Base-by-base conservation (phyloP, 2,797 vertebrate genomes). In the Eurystomus glaucurus region DNA sequence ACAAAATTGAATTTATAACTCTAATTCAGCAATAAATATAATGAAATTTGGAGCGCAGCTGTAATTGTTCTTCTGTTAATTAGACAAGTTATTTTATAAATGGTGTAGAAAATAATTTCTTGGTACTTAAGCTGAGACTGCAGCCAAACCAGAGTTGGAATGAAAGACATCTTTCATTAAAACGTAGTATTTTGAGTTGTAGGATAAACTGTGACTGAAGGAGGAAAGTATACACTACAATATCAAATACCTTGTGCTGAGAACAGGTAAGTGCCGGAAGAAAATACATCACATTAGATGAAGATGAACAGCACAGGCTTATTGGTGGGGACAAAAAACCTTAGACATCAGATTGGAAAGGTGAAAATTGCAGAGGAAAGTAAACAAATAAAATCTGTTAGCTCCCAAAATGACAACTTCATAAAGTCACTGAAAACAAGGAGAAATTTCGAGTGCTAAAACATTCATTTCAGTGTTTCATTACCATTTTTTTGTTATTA, bases 31-130 rank as follows among this genome's bases (percentile, higher is more conserved):
- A 76, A 76, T 86, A 90, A 86, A 58, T 82, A n/a, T 51, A 78
- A 86, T 81, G 54, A 82, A 86, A 82, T 87, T 61, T 66, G 72
- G n/a, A 65, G n/a, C 39, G 21, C 1, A 16, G 51, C 22, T 76
- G 29, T 84, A 84, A 79, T 62, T 72, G 39, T 60, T 58, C 57
- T 58, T 58, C 70, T 45, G 2, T 75, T 90, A 88, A 91, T 96
- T 68, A 80, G 92, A 83, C 15, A 50, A 71, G 23, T 70, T 88
- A 43, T 65, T 80, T 91, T 85, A 75, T 75, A 91, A 94, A 85
- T 71, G 69, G 45, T 41, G 60, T 60, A 85, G 78, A 70, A 90
- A 90, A 28, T 25, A 0, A 43, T 76, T 77, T 60, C 31, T 60
- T 45, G 54, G 54, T 88, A 46, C 21, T 88, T 80, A 57, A 76